A percentile compares a stretch with the other conserved stretches of the same genome.
Conservation (phyloP, 2,888 invertebrate genomes). For the Ochlodes sylvanus region DNA sequence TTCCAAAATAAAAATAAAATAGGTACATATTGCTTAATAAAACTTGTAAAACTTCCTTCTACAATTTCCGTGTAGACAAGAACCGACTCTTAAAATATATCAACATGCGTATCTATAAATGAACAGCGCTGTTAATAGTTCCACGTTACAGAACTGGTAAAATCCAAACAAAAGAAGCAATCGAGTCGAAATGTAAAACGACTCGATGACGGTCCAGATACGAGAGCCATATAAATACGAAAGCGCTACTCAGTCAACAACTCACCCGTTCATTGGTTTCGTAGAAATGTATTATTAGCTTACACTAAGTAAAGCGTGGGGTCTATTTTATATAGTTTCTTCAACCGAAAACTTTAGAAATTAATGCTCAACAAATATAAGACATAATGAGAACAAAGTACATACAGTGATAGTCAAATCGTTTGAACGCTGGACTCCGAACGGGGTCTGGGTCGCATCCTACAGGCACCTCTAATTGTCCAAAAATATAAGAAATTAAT, state of each 20-base stretch:
- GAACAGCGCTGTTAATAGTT: neutral
- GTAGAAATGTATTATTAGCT: constrained; percentile 8
- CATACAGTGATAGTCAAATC: too few relatives aligned
- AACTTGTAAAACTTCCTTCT: neutral
- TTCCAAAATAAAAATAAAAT: too few relatives aligned
- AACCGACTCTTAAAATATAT: neutral
- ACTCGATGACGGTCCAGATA: constrained; percentile 5
- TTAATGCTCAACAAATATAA: too few relatives aligned
- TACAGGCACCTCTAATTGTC: too few relatives aligned
- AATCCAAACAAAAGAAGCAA: neutral
- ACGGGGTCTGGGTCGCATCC: too few relatives aligned
- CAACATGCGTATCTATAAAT: neutral
- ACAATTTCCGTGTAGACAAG: neutral
- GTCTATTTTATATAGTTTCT: neutral
- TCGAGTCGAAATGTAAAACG: neutral
- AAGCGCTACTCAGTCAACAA: constrained; percentile 11
- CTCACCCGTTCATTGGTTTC: constrained; percentile 6
- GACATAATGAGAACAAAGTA: too few relatives aligned
- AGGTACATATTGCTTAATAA: too few relatives aligned
- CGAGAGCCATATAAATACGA: constrained; percentile 22
- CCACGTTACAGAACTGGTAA: neutral
- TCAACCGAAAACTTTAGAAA: neutral
- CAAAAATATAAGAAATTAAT: too few relatives aligned
- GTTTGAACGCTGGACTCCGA: too few relatives aligned
- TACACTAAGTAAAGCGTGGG: neutral